These are phyloP conservation scores for Gorsachius goisagi DNA, from an alignment of 2,113 vertebrate genomes.

Conservation along the genomic window DNA sequence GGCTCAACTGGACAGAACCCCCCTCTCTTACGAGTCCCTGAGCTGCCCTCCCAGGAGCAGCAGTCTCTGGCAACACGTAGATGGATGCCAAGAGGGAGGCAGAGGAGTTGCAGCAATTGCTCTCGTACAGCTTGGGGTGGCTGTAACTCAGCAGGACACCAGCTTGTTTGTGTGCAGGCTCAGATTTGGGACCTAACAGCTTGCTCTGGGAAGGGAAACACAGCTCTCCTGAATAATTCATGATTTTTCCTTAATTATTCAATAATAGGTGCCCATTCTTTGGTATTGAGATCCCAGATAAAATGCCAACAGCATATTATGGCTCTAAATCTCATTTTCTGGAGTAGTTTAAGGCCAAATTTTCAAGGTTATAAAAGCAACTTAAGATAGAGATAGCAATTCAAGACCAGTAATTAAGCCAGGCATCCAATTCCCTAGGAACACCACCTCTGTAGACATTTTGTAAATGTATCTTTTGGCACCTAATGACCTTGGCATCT, in stretches of 20 bases:
- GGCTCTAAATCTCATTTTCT: conserved; percentile 21
- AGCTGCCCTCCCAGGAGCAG: neutral
- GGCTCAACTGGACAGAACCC: neutral
- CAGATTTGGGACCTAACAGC: neutral
- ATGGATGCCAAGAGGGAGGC: neutral
- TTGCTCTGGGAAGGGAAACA: conserved; percentile 21
- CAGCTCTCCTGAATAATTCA: conserved; percentile 36
- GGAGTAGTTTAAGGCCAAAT: conserved; percentile 1
- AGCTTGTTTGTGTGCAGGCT: conserved; percentile 8
- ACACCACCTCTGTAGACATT: conserved; percentile 19
- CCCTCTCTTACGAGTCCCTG: neutral
- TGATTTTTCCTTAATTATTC: conserved; percentile 46
- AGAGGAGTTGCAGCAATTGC: neutral
- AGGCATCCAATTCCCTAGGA: conserved; percentile 36
- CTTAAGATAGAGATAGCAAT: conserved; percentile 39
- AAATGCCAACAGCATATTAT: conserved; percentile 6
- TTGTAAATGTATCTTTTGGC: conserved; percentile 46
- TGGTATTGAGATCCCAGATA: neutral
- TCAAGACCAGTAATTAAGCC: conserved; percentile 37
- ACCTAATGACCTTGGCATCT: conserved; percentile 52
- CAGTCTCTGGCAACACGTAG: fast-evolving
- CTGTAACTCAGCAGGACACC: conserved; percentile 9
- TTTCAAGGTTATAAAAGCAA: conserved; percentile 34
- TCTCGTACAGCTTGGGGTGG: neutral
- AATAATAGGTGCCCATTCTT: conserved; percentile 29